These are phyloP conservation scores for Eupeodes luniger DNA, from an alignment of 2,888 invertebrate species.

Conservation along the genomic window DNA sequence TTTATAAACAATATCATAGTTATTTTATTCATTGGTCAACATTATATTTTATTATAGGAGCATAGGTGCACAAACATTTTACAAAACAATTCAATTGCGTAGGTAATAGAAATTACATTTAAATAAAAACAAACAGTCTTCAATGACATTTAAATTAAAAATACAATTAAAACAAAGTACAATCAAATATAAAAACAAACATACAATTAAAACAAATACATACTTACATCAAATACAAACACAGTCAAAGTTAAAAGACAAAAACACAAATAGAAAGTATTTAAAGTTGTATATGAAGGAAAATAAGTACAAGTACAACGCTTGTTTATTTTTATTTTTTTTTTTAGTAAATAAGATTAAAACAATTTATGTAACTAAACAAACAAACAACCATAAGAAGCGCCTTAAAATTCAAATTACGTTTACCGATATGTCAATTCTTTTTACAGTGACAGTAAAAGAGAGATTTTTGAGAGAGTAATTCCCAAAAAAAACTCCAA, in stretches of 20 bases:
- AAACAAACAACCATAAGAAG: conserved; percentile 60
- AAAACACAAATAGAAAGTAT: conserved; percentile 29
- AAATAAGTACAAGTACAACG: background rate
- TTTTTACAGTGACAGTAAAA: background rate
- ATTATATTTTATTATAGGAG: too few relatives aligned
- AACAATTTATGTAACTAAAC: conserved; percentile 25
- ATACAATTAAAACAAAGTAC: conserved; percentile 27
- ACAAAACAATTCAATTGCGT: background rate
- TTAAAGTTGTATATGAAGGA: background rate
- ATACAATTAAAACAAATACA: conserved; percentile 55
- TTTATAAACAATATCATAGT: too few relatives aligned
- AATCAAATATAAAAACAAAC: conserved; percentile 31
- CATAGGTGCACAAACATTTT: conserved; percentile 18
- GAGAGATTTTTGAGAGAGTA: background rate
- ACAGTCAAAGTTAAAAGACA: conserved; percentile 52
- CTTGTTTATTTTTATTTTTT: background rate
- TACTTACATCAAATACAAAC: conserved; percentile 71
- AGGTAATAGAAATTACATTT: conserved; percentile 41
- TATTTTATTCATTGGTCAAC: too few relatives aligned
- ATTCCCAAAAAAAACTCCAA: conserved; percentile 9
- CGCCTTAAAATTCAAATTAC: conserved; percentile 18
- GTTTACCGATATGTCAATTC: background rate
- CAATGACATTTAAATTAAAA: conserved; percentile 38
- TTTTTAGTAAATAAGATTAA: background rate
- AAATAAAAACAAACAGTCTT: conserved; percentile 31